A percentile compares a stretch with the other conserved stretches of the same genome.
These are phyloP conservation scores for Sandelia bainsii DNA, from an alignment of 2,797 vertebrate genomes.

Conservation along the genomic window DNA sequence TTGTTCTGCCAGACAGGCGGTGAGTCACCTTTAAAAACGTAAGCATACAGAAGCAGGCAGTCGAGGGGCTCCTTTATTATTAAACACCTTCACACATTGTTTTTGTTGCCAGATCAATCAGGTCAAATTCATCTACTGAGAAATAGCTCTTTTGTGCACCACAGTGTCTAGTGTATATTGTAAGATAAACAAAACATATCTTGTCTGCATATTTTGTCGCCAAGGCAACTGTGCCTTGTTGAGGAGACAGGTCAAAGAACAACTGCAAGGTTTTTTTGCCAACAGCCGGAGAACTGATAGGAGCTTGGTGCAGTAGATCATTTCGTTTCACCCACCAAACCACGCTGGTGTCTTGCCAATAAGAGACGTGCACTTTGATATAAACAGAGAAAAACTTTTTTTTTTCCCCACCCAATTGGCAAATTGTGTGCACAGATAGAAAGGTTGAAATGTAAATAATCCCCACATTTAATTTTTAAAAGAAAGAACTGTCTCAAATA, in stretches of 20 bases:
- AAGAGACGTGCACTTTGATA: neutral
- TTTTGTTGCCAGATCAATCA: conserved; percentile 27
- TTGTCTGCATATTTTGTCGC: conserved; percentile 8
- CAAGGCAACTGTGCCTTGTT: conserved; percentile 12
- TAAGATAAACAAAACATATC: conserved; percentile 14
- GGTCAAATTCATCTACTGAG: conserved; percentile 33
- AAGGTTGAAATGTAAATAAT: neutral
- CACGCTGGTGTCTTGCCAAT: neutral
- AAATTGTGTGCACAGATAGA: neutral
- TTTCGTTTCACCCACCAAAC: conserved; percentile 11
- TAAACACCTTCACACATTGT: conserved; percentile 3
- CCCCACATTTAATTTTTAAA: too few relatives aligned
- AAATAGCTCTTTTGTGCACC: neutral
- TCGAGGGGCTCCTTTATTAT: conserved; percentile 12
- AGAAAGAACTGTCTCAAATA: too few relatives aligned
- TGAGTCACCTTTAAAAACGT: conserved; percentile 36
- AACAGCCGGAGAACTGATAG: conserved; percentile 13
- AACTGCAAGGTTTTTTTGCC: neutral
- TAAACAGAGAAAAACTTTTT: too few relatives aligned
- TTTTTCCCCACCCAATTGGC: too few relatives aligned
- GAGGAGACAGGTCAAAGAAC: conserved; percentile 19
- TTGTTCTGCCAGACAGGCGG: conserved; percentile 18
- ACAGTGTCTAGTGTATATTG: conserved; percentile 1
- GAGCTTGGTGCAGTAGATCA: neutral
- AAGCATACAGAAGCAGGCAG: conserved; percentile 6